phyloP scores from a whole-genome alignment of 2,797 vertebrate species.

The Pangasius djambal region DNA sequence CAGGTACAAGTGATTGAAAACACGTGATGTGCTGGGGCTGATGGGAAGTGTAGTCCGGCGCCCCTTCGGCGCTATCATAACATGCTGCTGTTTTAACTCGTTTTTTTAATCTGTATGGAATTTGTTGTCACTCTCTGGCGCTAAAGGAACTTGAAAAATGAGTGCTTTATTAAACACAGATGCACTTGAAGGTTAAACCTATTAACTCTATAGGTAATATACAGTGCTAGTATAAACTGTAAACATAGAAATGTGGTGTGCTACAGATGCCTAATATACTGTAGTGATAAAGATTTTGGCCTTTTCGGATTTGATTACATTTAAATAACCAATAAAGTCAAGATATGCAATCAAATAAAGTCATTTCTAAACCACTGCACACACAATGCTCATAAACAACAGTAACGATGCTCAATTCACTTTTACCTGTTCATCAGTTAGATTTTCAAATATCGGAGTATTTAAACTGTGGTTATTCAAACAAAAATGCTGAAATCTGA shows the following conservation, averaged over 20 bases:
- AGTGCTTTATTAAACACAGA: neutral
- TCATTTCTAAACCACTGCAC: no score
- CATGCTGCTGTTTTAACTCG: neutral
- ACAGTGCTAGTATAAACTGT: neutral
- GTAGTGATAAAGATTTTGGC: neutral
- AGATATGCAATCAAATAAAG: neutral
- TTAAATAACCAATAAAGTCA: neutral
- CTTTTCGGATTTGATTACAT: neutral
- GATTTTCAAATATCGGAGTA: no score
- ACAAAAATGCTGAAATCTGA: no score
- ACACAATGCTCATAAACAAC: no score
- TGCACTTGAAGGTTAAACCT: neutral
- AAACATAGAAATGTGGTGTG: neutral
- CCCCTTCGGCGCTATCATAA: no score
- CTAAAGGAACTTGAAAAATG: neutral
- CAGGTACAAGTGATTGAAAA: no score
- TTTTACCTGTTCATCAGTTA: no score
- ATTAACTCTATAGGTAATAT: neutral
- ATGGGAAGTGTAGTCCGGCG: no score
- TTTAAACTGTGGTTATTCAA: no score
- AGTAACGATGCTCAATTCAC: no score
- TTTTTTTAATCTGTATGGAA: neutral
- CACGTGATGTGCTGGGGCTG: no score
- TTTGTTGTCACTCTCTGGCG: neutral
- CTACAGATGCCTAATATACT: neutral